Percentiles rank a stretch among this genome's conserved stretches.
These are phyloP conservation scores for Lithophane semibrunnea DNA, from an alignment of 2,888 invertebrate genomes.

Conservation along the genomic window DNA sequence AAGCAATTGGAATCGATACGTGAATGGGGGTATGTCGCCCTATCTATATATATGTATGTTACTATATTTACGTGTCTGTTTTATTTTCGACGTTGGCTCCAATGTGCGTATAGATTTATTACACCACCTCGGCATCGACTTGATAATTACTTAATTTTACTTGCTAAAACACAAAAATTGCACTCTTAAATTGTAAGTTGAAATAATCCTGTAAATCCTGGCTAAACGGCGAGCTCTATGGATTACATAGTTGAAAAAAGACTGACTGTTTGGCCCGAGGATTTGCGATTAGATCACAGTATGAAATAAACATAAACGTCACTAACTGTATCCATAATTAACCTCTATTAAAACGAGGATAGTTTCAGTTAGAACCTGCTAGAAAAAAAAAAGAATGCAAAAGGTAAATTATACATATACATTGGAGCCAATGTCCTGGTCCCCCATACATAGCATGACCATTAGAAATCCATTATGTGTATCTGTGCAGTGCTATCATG, in stretches of 20 bases:
- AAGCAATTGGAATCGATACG: constrained; percentile 96
- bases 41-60: constrained; percentile 71
- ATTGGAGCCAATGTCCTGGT: constrained; percentile 54
- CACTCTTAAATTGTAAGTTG: neutral
- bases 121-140: neutral
- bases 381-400: neutral
- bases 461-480: constrained; percentile 69
- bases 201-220: too few species aligned
- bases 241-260: neutral
- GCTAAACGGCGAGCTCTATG: neutral
- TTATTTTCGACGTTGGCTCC: constrained; percentile 71
- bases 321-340: constrained; percentile 1
- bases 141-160: neutral
- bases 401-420: neutral
- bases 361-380: neutral
- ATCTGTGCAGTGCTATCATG: constrained; percentile 56
- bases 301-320: neutral
- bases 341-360: neutral
- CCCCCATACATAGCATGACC: constrained; percentile 73
- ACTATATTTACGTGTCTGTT: constrained; percentile 67
- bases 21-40: constrained; percentile 94
- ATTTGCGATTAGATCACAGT: neutral
- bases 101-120: constrained; percentile 53
- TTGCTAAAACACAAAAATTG: too few species aligned
- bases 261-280: neutral